A percentile compares a stretch with the other conserved stretches of the same genome.
Conservation (phyloP, 2,113 vertebrate species). For the Macaca nemestrina region DNA sequence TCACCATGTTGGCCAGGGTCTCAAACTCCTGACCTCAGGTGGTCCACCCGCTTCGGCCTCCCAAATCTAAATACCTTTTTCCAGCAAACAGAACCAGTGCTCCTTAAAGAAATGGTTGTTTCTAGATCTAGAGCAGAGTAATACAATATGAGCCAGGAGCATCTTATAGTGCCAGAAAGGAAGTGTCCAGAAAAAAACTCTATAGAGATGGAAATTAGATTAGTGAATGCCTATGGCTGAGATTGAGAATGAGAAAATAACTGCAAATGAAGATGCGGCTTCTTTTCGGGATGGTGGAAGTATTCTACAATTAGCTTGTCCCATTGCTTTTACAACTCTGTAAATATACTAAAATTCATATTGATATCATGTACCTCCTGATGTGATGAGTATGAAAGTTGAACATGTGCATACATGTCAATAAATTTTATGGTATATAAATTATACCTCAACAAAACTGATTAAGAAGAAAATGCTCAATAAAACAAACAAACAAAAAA, state of each 20-base stretch:
- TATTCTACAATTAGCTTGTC: background rate
- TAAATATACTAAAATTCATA: background rate
- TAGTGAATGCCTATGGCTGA: background rate
- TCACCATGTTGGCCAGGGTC: too few relatives aligned
- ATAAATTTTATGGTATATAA: background rate
- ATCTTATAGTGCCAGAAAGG: background rate
- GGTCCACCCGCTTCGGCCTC: too few relatives aligned
- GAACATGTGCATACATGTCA: background rate
- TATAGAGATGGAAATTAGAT: background rate
- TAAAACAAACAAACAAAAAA: too few relatives aligned
- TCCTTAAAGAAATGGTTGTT: background rate
- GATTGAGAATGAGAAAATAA: background rate
- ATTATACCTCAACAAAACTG: background rate
- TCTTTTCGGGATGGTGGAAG: background rate
- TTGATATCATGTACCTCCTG: background rate
- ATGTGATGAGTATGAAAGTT: background rate
- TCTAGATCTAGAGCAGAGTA: background rate
- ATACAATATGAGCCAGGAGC: background rate
- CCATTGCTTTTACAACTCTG: background rate
- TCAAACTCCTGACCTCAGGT: too few relatives aligned
- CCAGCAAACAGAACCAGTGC: background rate
- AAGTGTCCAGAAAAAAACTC: background rate
- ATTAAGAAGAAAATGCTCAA: background rate
- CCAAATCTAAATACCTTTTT: background rate
- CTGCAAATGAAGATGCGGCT: background rate